A percentile compares a stretch with the other conserved stretches of the same genome.
Evolutionary conservation across 1,140 invertebrate species (phyloP).

Genomic region (Anadara kagoshimensis): DNA sequence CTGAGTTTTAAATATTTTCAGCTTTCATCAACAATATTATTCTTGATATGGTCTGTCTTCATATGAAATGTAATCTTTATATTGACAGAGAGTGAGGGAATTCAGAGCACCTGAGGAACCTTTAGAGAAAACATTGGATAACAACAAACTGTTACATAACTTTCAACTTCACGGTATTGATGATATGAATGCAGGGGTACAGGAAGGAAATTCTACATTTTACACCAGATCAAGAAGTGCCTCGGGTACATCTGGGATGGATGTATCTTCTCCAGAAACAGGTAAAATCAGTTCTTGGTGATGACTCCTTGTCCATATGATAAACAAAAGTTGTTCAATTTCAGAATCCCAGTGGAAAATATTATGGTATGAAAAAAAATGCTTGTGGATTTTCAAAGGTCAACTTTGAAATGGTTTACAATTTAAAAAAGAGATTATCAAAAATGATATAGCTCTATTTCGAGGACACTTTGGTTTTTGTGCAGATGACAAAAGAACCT

Average conservation of each 20-base stretch:
- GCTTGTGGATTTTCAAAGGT: no score
- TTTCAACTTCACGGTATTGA: slow-evolving; percentile 29
- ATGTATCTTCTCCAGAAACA: slow-evolving; percentile 52
- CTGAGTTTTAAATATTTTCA: no score
- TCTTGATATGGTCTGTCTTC: background rate
- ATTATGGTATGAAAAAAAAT: no score
- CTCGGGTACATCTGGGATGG: slow-evolving; percentile 19
- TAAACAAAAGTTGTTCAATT: no score
- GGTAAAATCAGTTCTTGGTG: slow-evolving; percentile 21
- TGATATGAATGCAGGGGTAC: slow-evolving; percentile 49
- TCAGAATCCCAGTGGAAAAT: no score
- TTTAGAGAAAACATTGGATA: slow-evolving; percentile 82
- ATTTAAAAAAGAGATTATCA: no score
- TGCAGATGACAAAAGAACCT: no score
- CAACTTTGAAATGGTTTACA: no score
- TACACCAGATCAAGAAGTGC: slow-evolving; percentile 16
- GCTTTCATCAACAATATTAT: no score
- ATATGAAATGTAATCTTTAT: background rate
- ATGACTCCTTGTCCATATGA: background rate
- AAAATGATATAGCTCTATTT: no score
- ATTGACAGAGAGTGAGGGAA: slow-evolving; percentile 65
- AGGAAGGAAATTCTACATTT: slow-evolving; percentile 67
- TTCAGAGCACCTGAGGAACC: slow-evolving; percentile 80
- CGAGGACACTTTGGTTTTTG: no score
- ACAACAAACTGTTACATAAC: slow-evolving; percentile 40